Evolutionary conservation across 2,113 vertebrate genomes (phyloP).

Genomic region (Gallinago media): DNA sequence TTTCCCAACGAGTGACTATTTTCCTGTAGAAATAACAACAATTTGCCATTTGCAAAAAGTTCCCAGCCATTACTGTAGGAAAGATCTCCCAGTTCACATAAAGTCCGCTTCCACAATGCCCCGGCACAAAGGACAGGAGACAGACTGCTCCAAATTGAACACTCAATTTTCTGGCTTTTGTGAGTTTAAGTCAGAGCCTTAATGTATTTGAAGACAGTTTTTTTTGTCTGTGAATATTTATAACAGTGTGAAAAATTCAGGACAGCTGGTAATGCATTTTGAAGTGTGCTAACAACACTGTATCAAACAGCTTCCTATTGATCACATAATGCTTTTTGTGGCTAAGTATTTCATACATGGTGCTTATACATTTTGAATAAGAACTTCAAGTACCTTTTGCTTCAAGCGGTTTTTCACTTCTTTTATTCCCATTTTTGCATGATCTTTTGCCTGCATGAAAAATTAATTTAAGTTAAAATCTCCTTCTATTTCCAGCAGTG

Average conservation of each 20-base stretch:
- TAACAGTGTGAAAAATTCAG: constrained; percentile 80
- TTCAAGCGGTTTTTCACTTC: constrained; percentile 94
- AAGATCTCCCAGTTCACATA: neutral
- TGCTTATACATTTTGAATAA: constrained; percentile 80
- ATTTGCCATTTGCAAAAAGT: neutral
- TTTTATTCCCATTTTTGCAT: constrained; percentile 98
- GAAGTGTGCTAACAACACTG: constrained; percentile 83
- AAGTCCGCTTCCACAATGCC: neutral
- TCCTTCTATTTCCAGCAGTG: constrained; percentile 72
- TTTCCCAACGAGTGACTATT: neutral
- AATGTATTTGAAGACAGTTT: constrained; percentile 74
- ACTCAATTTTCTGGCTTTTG: constrained; percentile 68
- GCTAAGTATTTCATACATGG: constrained; percentile 73
- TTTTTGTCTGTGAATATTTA: constrained; percentile 81
- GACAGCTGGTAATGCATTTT: constrained; percentile 86
- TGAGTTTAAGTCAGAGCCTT: constrained; percentile 76
- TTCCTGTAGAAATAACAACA: neutral
- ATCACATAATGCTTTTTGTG: constrained; percentile 80
- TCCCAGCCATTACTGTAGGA: neutral
- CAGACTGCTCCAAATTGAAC: neutral
- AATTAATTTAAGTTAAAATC: constrained; percentile 83
- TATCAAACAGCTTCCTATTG: constrained; percentile 83
- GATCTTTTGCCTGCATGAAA: constrained; percentile 94
- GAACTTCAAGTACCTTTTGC: constrained; percentile 91
- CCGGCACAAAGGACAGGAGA: neutral